A percentile compares a stretch with the other conserved stretches of the same genome.
Conservation (phyloP, 2,113 vertebrate genomes). For the Oreocharis arfaki region DNA sequence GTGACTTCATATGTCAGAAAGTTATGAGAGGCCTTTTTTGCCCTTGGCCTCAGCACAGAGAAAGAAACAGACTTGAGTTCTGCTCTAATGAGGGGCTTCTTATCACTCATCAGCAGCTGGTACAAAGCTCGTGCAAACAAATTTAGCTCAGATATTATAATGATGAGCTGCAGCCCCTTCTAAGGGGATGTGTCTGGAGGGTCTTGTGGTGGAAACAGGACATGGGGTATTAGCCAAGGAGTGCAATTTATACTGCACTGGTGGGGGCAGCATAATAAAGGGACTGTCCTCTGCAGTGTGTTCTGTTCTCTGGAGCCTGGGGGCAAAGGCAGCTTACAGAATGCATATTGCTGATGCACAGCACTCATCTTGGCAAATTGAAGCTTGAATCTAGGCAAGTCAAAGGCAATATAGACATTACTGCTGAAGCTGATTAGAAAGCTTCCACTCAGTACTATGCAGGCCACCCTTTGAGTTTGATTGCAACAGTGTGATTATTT, state of each 20-base stretch:
- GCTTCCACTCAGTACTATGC: not conserved
- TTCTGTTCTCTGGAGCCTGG: not conserved
- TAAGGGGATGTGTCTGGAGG: not conserved
- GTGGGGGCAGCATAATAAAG: not conserved
- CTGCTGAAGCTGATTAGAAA: not conserved
- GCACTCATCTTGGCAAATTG: not conserved
- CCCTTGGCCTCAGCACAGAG: not conserved
- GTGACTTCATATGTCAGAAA: not conserved
- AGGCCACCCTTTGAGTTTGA: not conserved
- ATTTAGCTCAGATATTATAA: not conserved
- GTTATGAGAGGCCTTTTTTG: not conserved
- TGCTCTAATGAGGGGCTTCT: not conserved
- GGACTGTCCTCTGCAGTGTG: not conserved
- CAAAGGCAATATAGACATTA: not conserved
- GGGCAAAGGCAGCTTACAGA: not conserved
- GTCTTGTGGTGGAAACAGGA: rapidly evolving
- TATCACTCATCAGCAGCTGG: not conserved
- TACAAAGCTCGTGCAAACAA: not conserved
- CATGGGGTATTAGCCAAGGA: too few species aligned
- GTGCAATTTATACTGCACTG: rapidly evolving
- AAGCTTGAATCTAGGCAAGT: not conserved
- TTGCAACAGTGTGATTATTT: not conserved
- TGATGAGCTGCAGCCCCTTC: not conserved
- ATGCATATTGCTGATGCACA: not conserved
- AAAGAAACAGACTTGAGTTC: not conserved